Evolutionary conservation across 35 echinoderm and acorn worm genomes (phyloP), one percentile per base, ranked within the genome.

Genomic region (Apostichopus japonicus): DNA sequence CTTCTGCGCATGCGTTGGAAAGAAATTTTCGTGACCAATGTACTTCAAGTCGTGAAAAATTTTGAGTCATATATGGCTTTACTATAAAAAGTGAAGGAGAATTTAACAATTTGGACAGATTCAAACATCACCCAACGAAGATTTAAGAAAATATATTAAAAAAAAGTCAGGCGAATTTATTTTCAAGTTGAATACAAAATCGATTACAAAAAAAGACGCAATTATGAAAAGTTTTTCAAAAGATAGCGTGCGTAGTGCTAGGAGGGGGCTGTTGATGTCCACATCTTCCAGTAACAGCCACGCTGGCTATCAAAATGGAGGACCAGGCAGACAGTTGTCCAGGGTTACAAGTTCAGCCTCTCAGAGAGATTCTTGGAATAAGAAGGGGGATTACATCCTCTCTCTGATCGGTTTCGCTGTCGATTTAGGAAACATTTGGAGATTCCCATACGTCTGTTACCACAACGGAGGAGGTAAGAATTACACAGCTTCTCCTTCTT

Each of bases 341-440:
- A 27, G 63, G 27, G 17, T 33, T 24, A 59, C 72, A 11, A 91
- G 90, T 10, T 53, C 61, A 11, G 25, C 55, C 55, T 91, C 90
- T 14, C 71, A 91, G 71, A 77, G 90, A 53, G 82, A 93, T 51
- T 83, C 92, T 4, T 93, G 82, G 92, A 79, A 55, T 24, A 87
- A 93, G 56, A 93, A 93, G 52, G 56, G 23, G 15, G 92, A 93
- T 77, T 93, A 87, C 25, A 51, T 93, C 15, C 73, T 93, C 8
- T 93, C 92, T n/a, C 52, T 93, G 9, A 65, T 93, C 25, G 92
- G 92, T 2, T 93, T 93, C 70, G 92, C 92, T 25, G 92, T 93
- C n/a, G 92, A 93, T 58, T 65, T 93, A 52, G 92, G 92, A 53
- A 93, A 93, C 51, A 87, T 93, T 78, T 93, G 92, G 92, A n/a